phyloP scores from a whole-genome alignment of 2,113 vertebrate genomes.

The Heliornis fulica region DNA sequence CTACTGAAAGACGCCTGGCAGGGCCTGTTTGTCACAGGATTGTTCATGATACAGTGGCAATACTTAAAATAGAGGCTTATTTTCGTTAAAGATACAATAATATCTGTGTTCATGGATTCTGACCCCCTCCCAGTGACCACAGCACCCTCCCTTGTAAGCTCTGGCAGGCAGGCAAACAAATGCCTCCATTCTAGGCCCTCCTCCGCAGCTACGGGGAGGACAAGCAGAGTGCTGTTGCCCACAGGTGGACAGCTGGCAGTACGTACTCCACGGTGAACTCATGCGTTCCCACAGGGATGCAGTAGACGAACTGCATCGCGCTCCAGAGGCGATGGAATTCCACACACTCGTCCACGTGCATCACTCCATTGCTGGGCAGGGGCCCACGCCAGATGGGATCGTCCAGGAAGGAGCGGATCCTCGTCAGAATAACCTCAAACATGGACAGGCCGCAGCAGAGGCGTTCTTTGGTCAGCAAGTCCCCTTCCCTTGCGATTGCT shows the following conservation, averaged over 20 bases:
- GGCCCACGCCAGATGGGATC: constrained; percentile 88
- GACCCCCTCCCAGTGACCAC: not conserved
- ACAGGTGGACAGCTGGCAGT: not conserved
- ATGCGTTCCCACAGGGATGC: constrained; percentile 86
- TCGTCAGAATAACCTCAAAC: constrained; percentile 86
- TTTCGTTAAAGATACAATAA: not conserved
- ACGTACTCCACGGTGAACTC: constrained; percentile 91
- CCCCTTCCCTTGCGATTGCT: constrained; percentile 85
- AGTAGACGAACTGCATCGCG: constrained; percentile 91
- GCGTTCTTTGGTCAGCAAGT: constrained; percentile 87
- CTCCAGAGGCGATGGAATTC: constrained; percentile 90
- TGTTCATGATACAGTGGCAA: not conserved
- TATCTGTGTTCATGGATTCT: not conserved
- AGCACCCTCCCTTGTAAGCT: not conserved
- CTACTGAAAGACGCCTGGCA: not conserved
- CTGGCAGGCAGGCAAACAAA: not conserved
- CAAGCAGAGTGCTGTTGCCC: not conserved
- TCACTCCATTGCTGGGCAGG: constrained; percentile 87
- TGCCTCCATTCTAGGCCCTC: not conserved
- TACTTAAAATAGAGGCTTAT: not conserved
- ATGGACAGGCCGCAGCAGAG: constrained; percentile 90
- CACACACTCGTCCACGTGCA: constrained; percentile 89
- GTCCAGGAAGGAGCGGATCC: constrained; percentile 84
- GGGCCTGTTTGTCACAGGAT: not conserved
- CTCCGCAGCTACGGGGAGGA: not conserved